Percentiles rank a stretch among this genome's conserved stretches.
Conservation (phyloP, 37 sponge, comb jelly and placozoan species). For the Beroe ovata region DNA sequence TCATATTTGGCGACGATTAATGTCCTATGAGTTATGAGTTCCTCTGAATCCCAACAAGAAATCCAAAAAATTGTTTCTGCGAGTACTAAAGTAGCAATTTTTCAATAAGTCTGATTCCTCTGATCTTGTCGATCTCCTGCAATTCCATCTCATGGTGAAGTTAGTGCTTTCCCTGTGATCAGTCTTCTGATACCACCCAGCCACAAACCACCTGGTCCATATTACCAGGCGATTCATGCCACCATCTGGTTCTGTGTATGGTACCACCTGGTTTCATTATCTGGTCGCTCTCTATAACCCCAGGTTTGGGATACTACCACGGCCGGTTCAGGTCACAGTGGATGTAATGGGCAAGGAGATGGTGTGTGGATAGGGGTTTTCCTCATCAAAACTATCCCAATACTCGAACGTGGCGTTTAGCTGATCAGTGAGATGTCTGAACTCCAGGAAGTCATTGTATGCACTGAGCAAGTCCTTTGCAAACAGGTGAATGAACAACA, state of each 20-base stretch:
- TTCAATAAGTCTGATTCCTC: too few relatives aligned
- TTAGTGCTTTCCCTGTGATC: too few relatives aligned
- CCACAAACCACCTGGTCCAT: too few relatives aligned
- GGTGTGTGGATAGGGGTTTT: constrained; percentile 48
- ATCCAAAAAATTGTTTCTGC: too few relatives aligned
- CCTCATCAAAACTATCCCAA: constrained; percentile 35
- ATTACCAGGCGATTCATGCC: too few relatives aligned
- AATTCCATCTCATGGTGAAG: too few relatives aligned
- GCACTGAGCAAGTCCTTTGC: constrained; percentile 78
- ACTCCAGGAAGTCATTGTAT: constrained; percentile 68
- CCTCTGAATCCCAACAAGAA: too few relatives aligned
- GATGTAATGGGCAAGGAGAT: background rate
- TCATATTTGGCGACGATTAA: background rate
- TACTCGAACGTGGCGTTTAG: constrained; percentile 24
- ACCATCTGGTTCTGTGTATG: background rate
- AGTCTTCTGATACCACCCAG: too few relatives aligned
- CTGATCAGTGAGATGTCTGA: constrained; percentile 60
- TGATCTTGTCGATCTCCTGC: too few relatives aligned
- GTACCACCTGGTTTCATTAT: background rate
- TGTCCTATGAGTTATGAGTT: background rate
- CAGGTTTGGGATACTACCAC: too few relatives aligned
- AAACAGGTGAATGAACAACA: constrained; percentile 84
- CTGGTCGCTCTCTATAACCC: too few relatives aligned
- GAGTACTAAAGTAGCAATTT: too few relatives aligned
- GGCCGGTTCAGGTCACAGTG: background rate